Percentiles rank a stretch among this genome's conserved stretches.
These are phyloP conservation scores for Phodopus roborovskii DNA, from an alignment of 2,113 vertebrate species.

Conservation along the genomic window DNA sequence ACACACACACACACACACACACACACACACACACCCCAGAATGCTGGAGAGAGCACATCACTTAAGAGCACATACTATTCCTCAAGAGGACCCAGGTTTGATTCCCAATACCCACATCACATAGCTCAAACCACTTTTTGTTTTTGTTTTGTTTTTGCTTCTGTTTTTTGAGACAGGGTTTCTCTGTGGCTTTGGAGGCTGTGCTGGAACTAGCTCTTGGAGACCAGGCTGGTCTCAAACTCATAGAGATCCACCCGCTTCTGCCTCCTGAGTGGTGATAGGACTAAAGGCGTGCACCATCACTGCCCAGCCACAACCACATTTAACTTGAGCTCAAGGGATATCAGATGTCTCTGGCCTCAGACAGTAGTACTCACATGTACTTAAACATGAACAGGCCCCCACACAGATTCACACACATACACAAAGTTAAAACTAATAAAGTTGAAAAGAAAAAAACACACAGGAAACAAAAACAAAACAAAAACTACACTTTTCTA, in stretches of 20 bases:
- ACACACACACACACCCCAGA: not conserved
- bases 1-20: not conserved
- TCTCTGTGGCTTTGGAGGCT: too few species aligned
- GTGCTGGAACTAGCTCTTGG: too few species aligned
- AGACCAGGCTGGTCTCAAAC: too few species aligned
- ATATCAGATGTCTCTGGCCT: not conserved
- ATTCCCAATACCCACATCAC: not conserved
- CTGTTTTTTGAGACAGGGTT: too few species aligned
- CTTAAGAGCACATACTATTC: not conserved
- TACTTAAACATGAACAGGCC: not conserved
- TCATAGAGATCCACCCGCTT: too few species aligned
- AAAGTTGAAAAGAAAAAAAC: not conserved
- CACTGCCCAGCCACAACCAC: not conserved
- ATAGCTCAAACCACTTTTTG: not conserved
- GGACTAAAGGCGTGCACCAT: too few species aligned
- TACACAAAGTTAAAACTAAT: not conserved
- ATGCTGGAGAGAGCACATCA: not conserved
- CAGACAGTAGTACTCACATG: not conserved
- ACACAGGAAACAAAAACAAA: not conserved
- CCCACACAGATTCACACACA: not conserved
- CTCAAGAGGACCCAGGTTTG: not conserved
- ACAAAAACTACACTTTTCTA: not conserved
- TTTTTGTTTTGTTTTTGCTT: too few species aligned
- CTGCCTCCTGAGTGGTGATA: too few species aligned
- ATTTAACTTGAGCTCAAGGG: not conserved